phyloP scores from a whole-genome alignment of 2,888 invertebrate genomes.

The Drosophila paranaensis region DNA sequence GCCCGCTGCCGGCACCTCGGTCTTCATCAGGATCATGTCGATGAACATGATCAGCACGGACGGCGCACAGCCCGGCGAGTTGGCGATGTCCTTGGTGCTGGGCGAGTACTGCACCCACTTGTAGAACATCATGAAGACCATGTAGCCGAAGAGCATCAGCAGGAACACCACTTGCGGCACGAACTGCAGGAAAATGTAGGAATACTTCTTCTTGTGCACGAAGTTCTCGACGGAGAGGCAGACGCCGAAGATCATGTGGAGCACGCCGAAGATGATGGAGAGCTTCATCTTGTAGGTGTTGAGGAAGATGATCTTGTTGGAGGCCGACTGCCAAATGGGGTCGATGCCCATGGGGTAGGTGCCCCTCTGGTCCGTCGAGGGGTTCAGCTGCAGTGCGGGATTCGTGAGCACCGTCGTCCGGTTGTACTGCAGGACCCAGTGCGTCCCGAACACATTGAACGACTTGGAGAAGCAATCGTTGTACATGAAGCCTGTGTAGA shows the following conservation, averaged over 20 bases:
- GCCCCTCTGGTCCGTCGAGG: slow-evolving; percentile 85
- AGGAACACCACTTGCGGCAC: slow-evolving; percentile 95
- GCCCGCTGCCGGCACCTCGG: slow-evolving; percentile 82
- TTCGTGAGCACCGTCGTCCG: slow-evolving; percentile 85
- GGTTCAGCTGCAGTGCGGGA: slow-evolving; percentile 87
- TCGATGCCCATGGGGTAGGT: slow-evolving; percentile 93
- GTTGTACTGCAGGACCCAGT: slow-evolving; percentile 90
- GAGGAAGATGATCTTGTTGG: slow-evolving; percentile 96
- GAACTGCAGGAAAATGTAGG: slow-evolving; percentile 92
- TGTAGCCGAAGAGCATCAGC: slow-evolving; percentile 93
- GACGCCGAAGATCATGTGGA: slow-evolving; percentile 97
- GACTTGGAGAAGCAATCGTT: slow-evolving; percentile 98
- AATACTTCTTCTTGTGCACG: slow-evolving; percentile 89
- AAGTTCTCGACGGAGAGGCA: slow-evolving; percentile 91
- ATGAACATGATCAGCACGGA: slow-evolving; percentile 91
- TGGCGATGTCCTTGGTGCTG: slow-evolving; percentile 75
- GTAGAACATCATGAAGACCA: slow-evolving; percentile 95
- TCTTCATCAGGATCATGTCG: slow-evolving; percentile 90
- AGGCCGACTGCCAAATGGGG: slow-evolving; percentile 90
- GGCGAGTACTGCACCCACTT: slow-evolving; percentile 92
- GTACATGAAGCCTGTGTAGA: slow-evolving; percentile 98
- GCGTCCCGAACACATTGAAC: slow-evolving; percentile 95
- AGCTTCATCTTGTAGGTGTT: slow-evolving; percentile 98
- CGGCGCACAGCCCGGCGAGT: slow-evolving; percentile 87
- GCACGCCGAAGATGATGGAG: slow-evolving; percentile 95